Base-by-base conservation (phyloP, 2,888 invertebrate genomes). In the Sepiola atlantica region DNA sequence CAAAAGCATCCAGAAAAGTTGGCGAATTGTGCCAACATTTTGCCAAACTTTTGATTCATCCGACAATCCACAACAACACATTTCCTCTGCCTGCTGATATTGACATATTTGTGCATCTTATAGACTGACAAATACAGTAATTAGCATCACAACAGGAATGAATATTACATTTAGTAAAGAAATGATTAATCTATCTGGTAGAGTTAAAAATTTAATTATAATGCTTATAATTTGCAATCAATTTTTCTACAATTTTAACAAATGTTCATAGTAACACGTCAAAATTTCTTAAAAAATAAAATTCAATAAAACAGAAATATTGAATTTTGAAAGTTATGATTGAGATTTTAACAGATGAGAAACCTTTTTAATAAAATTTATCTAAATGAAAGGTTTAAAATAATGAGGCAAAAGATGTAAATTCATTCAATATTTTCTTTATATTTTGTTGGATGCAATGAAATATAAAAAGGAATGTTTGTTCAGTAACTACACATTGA, bases 401-500 rank as follows among this genome's bases (percentile, higher is more conserved):
- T n/a, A n/a, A 77, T 16, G 12, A 10, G n/a, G n/a, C 14, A 16
- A 77, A 77, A n/a, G 12, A 77, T n/a, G n/a, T n/a, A 77, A n/a
- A 77, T 77, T 28, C n/a, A 77, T 12, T n/a, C 12, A n/a, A n/a
- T 77, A 12, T 77, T 77, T n/a, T 20, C 3, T n/a, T 18, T 77
- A n/a, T n/a, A 3, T 77, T 77, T 77, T 14, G 0, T 77, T 77
- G 28, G 77, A n/a, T n/a, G n/a, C 77, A 77, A 77, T 77, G 77
- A 77, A 77, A 77, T 77, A n/a, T 77, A 77, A 77, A 61, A 77
- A 77, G 77, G 77, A 77, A 77, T 77, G 77, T n/a, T 14, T 77
- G 14, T 77, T n/a, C 1, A n/a, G 77, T n/a, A n/a, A 12, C 16
- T 77, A n/a, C 14, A n/a, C 12, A 77, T n/a, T 16, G n/a, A 77